Conservation (phyloP, 2,797 vertebrate genomes). For the Leptatherina wallacei region DNA sequence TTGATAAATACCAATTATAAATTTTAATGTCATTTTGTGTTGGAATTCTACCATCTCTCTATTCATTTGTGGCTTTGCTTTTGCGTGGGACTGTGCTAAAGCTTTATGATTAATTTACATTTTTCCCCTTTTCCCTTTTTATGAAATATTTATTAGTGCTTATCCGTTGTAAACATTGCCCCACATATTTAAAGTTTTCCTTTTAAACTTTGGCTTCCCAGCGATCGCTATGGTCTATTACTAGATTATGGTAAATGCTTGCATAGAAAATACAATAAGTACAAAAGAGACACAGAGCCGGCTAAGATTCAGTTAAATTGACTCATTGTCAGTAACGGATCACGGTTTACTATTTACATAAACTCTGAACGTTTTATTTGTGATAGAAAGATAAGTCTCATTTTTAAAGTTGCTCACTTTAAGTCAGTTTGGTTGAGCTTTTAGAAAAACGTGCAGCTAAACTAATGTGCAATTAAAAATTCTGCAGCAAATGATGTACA, state of each 20-base stretch:
- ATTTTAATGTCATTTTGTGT: not conserved
- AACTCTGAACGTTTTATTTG: not conserved
- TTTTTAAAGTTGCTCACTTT: no score
- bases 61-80: conserved; percentile 16
- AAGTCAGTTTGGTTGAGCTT: no score
- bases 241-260: not conserved
- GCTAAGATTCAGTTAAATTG: not conserved
- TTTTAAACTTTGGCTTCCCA: not conserved
- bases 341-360: not conserved
- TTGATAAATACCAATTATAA: not conserved
- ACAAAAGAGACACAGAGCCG: not conserved
- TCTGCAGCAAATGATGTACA: not conserved
- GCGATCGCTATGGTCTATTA: no score
- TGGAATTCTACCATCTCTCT: not conserved
- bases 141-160: not conserved
- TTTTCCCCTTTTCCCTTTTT: not conserved
- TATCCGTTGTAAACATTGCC: not conserved
- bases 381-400: not conserved
- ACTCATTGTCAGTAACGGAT: not conserved
- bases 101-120: not conserved
- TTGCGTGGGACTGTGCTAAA: conserved; percentile 16
- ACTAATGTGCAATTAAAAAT: no score
- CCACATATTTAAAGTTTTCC: not conserved
- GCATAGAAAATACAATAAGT: not conserved
- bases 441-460: no score